Base-by-base conservation (phyloP, 2,888 invertebrate genomes). In the Sipunculus nudus region DNA sequence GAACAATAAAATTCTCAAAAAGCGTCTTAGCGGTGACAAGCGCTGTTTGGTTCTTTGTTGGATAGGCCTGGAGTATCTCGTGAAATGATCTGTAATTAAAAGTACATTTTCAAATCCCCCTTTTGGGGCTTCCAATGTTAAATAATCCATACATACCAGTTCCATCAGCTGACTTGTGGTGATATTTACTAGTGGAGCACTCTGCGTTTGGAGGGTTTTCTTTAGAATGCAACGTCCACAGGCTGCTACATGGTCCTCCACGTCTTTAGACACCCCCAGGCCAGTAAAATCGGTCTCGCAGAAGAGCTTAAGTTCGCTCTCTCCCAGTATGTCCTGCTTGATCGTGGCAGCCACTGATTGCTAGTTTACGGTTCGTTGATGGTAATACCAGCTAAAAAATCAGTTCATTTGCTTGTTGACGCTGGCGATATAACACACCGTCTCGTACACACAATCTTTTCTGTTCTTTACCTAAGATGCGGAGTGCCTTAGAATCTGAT, bases 61-160 rank as follows among this genome's bases (percentile, higher is more conserved):
- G 62, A 64, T 45, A 2, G 67, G 59, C 13, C 55, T 23, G 1
- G 61, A 53, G 46, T 63, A 68, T 19, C 55, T 48, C 3, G 62
- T 70, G 32, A 64, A 68, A 32, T 58, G 57, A 31, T 69, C 63
- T 1, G 65, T 69, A 13, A 67, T 59, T 2, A 69, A 59, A 21
- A 69, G 38, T 19, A 65, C 50, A 45, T 67, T 39, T 28, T 57
- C 59, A 28, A 46, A 40, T 6, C 60, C 60, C 10, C 58, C 60
- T 32, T 40, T 61, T 0, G 58, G 43, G 28, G 23, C 29, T 19
- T 69, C 65, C 23, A 65, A 21, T 23, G 50, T 35, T 16, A 65
- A 26, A 32, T 56, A 68, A 43, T 63, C 61, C 8, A 67, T 59
- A 26, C 60, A 61, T 16, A 67, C 57, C 3, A 65, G 29, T 39